Percentiles rank a stretch among this genome's conserved stretches.
phyloP scores from a whole-genome alignment of 2,113 vertebrate genomes.

The Aythya baeri region DNA sequence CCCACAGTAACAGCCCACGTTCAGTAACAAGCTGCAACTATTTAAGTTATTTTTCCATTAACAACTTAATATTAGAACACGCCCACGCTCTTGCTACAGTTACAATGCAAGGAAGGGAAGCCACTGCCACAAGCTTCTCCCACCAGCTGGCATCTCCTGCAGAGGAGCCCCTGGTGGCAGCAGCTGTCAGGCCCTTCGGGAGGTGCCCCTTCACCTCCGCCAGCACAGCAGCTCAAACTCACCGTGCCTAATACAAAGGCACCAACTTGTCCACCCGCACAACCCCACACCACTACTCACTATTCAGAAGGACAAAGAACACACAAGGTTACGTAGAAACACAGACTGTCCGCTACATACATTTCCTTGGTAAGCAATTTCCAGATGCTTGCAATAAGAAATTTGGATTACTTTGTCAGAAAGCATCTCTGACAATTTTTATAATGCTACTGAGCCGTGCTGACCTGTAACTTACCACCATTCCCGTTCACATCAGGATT shows the following conservation, averaged over 20 bases:
- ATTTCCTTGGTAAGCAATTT: background rate
- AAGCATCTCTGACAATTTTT: background rate
- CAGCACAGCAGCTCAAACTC: background rate
- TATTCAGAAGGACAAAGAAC: background rate
- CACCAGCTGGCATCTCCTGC: background rate
- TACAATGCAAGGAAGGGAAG: background rate
- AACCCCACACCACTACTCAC: background rate
- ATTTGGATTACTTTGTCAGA: background rate
- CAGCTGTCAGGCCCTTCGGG: background rate
- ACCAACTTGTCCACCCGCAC: background rate
- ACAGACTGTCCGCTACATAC: background rate
- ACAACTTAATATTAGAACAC: constrained; percentile 3
- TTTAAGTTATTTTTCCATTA: constrained; percentile 55
- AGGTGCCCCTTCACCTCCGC: background rate
- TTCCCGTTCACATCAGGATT: background rate
- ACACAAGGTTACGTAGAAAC: background rate
- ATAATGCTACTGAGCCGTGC: background rate
- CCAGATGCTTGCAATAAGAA: background rate
- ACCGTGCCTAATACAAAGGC: background rate
- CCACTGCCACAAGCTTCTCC: background rate
- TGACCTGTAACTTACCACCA: background rate
- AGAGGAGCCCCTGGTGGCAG: background rate
- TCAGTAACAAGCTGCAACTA: constrained; percentile 40
- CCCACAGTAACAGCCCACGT: constrained; percentile 37
- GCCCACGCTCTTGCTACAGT: constrained; percentile 13